Conservation (phyloP, 2,113 vertebrate species). For the Psophia crepitans region DNA sequence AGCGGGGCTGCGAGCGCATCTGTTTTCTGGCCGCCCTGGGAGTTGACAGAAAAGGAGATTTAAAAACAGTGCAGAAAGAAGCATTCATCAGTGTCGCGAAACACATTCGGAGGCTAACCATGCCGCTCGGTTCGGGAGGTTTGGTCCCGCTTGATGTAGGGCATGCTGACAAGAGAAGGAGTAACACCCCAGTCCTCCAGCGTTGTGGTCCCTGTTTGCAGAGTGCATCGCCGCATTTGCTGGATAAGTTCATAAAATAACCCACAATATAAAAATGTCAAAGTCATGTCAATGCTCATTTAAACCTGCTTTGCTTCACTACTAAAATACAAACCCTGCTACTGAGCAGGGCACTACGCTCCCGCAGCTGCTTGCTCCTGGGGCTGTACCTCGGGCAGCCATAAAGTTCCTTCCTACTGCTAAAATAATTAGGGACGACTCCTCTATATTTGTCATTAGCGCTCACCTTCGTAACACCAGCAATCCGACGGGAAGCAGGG, state of each 20-base stretch:
- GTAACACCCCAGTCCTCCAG: neutral
- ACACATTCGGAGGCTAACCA: conserved; percentile 21
- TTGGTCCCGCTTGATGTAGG: conserved; percentile 37
- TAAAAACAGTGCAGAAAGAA: conserved; percentile 51
- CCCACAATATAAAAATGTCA: conserved; percentile 60
- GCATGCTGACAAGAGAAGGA: conserved; percentile 53
- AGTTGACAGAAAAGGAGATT: neutral
- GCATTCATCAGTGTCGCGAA: conserved; percentile 47
- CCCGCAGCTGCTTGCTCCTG: neutral
- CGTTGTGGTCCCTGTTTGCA: neutral
- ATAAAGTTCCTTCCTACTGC: neutral
- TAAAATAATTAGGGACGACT: neutral
- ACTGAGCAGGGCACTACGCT: neutral
- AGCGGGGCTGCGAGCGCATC: neutral
- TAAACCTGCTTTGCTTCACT: conserved; percentile 24
- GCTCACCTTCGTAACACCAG: neutral
- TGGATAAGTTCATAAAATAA: conserved; percentile 44
- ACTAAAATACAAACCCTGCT: conserved; percentile 40
- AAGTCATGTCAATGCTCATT: conserved; percentile 56
- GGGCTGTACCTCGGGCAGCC: neutral
- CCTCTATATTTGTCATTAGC: neutral
- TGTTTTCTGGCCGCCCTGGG: neutral
- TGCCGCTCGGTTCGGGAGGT: neutral
- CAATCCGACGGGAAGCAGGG: rapidly evolving
- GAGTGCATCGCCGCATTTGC: neutral